Evolutionary conservation across 2,113 vertebrate species (phyloP).

Genomic region (Myanophis thanlyinensis): DNA sequence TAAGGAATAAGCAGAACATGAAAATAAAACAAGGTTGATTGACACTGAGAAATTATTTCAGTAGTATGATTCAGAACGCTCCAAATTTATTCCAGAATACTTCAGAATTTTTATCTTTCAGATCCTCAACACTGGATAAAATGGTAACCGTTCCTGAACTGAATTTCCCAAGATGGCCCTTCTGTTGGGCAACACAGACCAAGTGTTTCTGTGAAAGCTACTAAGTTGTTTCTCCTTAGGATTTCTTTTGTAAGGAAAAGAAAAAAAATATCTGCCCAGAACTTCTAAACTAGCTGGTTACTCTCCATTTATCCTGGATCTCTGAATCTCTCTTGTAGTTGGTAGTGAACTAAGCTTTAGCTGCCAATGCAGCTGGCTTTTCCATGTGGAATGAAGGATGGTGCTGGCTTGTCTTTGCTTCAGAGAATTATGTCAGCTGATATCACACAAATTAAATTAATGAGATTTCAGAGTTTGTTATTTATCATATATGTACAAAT

Average conservation of each 20-base stretch:
- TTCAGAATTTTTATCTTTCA: not conserved
- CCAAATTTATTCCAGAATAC: not conserved
- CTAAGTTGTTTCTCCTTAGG: not conserved
- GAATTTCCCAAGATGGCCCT: not conserved
- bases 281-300: not conserved
- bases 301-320: not conserved
- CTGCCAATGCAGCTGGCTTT: not conserved
- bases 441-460: not conserved
- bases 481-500: not conserved
- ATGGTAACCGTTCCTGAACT: not conserved
- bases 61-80: not conserved
- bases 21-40: conserved; percentile 3
- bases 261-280: not conserved
- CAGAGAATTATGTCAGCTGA: not conserved
- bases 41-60: not conserved
- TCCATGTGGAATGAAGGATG: not conserved
- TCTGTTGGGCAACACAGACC: not conserved
- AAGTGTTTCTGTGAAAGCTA: not conserved
- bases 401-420: not conserved
- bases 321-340: not conserved
- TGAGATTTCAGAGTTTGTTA: not conserved
- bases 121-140: not conserved
- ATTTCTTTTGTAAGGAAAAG: not conserved
- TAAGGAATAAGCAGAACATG: not conserved
- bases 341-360: not conserved